Conservation (phyloP, 92 coral and sea anemone species). For the Anthopleura xanthogrammica region DNA sequence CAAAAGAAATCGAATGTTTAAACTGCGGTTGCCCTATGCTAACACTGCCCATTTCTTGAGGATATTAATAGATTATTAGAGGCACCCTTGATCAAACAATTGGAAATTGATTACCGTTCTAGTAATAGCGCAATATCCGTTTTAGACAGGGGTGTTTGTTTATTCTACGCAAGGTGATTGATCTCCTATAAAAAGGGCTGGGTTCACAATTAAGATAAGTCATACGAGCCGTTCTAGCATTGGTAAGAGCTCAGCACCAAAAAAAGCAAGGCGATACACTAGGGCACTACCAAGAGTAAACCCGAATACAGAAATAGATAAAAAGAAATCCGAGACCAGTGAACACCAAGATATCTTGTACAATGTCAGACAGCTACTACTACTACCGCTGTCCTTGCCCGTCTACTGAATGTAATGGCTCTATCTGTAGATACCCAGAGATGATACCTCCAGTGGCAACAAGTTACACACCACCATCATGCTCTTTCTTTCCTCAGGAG, state of each 20-base stretch:
- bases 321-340: neutral
- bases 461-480: constrained; percentile 48
- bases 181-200: constrained; percentile 45
- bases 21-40: constrained; percentile 4
- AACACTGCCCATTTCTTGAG: constrained; percentile 50
- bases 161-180: constrained; percentile 56
- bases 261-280: neutral
- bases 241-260: neutral
- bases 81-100: constrained; percentile 63
- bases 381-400: constrained; percentile 82
- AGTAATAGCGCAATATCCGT: constrained; percentile 78
- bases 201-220: constrained; percentile 4
- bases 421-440: constrained; percentile 70
- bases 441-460: constrained; percentile 50
- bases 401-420: constrained; percentile 65
- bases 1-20: neutral
- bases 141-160: constrained; percentile 48
- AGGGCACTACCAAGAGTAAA: neutral
- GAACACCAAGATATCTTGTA: neutral
- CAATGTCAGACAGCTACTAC: constrained; percentile 62
- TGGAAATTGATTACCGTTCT: constrained; percentile 41
- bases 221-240: neutral
- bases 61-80: constrained; percentile 81
- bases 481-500: constrained; percentile 68
- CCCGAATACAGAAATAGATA: neutral